Percentiles rank a stretch among this genome's conserved stretches.
phyloP scores from a whole-genome alignment of 2,888 invertebrate genomes.

The Acanthosepion lycidas region DNA sequence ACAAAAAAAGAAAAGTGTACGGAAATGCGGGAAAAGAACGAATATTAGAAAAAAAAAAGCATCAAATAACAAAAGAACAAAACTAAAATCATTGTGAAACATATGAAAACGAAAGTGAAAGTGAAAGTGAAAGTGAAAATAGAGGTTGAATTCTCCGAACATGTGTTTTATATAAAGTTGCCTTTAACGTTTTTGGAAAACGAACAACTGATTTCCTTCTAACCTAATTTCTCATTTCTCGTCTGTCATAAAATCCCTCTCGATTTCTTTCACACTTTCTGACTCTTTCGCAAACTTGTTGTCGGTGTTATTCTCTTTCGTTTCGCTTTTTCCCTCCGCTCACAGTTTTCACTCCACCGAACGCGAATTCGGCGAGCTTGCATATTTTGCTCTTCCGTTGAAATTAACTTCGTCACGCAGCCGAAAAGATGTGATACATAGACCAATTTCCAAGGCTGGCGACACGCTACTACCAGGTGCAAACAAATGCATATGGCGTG shows the following conservation, averaged over 20 bases:
- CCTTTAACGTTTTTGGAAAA: background rate
- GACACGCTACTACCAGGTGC: too few relatives aligned
- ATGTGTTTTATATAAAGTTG: background rate
- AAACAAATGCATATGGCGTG: too few relatives aligned
- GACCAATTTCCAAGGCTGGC: too few relatives aligned
- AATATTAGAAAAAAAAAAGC: background rate
- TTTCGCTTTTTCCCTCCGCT: too few relatives aligned
- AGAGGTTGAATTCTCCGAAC: background rate
- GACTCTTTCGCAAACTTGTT: background rate
- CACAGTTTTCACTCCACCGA: too few relatives aligned
- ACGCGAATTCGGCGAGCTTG: too few relatives aligned
- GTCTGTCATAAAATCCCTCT: background rate
- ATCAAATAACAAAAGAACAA: background rate
- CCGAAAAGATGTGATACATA: too few relatives aligned
- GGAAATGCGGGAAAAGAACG: background rate
- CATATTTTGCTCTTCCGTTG: too few relatives aligned
- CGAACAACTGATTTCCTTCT: background rate
- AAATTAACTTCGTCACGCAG: too few relatives aligned
- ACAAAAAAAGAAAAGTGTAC: background rate
- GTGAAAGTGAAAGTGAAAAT: background rate
- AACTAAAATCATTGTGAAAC: background rate
- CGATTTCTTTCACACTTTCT: background rate
- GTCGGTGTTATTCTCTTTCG: too few relatives aligned
- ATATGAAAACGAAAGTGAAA: background rate
- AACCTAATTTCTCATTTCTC: background rate